Evolutionary conservation across 2,888 invertebrate species (phyloP).

Genomic region (Drosophila algonquin): DNA sequence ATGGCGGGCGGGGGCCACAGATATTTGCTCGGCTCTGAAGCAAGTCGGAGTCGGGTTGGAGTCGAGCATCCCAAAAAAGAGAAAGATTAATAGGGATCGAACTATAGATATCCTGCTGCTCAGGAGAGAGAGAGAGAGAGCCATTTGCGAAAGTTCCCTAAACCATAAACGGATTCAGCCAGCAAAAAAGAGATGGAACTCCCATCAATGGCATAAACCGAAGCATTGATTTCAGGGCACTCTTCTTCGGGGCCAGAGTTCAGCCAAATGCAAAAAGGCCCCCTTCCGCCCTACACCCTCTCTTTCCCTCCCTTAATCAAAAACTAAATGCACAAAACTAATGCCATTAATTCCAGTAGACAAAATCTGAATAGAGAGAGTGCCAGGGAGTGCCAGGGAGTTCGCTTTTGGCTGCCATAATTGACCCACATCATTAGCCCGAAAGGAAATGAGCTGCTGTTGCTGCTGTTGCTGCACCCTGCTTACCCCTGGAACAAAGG

Average conservation of each 20-base stretch:
- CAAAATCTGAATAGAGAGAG: conserved; percentile 68
- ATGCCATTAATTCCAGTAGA: conserved; percentile 80
- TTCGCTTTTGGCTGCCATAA: conserved; percentile 67
- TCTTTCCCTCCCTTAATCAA: conserved; percentile 66
- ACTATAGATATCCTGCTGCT: too few species aligned
- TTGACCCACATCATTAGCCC: conserved; percentile 78
- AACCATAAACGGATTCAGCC: conserved; percentile 1
- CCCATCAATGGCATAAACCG: background rate
- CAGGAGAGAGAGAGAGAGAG: too few species aligned
- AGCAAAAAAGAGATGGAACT: conserved; percentile 5
- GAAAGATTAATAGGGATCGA: background rate
- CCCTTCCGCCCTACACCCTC: conserved; percentile 5
- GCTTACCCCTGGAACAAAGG: conserved; percentile 35
- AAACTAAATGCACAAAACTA: conserved; percentile 78
- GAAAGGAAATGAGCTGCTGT: conserved; percentile 75
- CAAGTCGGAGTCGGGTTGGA: conserved; percentile 1
- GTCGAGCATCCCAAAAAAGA: conserved; percentile 3
- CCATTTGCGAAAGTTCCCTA: background rate
- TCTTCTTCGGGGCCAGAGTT: conserved; percentile 17
- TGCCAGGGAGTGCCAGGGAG: conserved; percentile 4
- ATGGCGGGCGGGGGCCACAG: conserved; percentile 21
- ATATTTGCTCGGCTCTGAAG: conserved; percentile 41
- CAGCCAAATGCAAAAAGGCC: conserved; percentile 34
- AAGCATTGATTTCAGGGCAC: conserved; percentile 59
- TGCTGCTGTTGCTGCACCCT: conserved; percentile 39